Conservation (phyloP, 2,888 invertebrate species). For the Pemphredon lugubris region DNA sequence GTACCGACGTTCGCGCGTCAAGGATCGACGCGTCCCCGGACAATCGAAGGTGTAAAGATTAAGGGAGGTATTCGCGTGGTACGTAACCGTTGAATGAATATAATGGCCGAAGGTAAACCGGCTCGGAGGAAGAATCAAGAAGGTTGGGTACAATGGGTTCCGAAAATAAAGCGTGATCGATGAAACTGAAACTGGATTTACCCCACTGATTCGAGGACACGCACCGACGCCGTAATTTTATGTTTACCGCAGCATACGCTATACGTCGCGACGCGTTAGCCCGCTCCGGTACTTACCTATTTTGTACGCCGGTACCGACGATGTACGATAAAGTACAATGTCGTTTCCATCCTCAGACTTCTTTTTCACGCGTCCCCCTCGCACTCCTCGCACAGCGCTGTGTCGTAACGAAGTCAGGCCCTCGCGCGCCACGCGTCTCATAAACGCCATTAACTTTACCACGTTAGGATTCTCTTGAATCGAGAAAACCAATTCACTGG, state of each 20-base stretch:
- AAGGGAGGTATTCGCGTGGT: constrained; percentile 15
- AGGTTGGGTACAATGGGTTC: constrained; percentile 49
- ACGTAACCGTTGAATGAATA: constrained; percentile 47
- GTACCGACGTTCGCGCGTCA: too few relatives aligned
- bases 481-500: too few relatives aligned
- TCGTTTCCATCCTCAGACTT: too few relatives aligned
- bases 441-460: not conserved
- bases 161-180: constrained; percentile 59
- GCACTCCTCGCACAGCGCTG: not conserved
- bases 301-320: too few relatives aligned
- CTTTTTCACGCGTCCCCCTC: not conserved
- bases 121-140: constrained; percentile 45
- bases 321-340: too few relatives aligned
- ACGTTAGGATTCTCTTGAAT: constrained; percentile 12
- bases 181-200: constrained; percentile 50
- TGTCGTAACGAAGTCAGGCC: not conserved
- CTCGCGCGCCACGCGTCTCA: not conserved
- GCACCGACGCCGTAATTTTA: constrained; percentile 22
- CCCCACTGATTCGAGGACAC: constrained; percentile 33
- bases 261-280: too few relatives aligned
- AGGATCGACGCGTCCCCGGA: too few relatives aligned
- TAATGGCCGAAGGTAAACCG: constrained; percentile 54
- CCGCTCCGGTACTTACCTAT: not conserved
- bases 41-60: not conserved
- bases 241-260: not conserved